Evolutionary conservation across 2,888 invertebrate genomes (phyloP).

Genomic region (Acanthopleura granulata): DNA sequence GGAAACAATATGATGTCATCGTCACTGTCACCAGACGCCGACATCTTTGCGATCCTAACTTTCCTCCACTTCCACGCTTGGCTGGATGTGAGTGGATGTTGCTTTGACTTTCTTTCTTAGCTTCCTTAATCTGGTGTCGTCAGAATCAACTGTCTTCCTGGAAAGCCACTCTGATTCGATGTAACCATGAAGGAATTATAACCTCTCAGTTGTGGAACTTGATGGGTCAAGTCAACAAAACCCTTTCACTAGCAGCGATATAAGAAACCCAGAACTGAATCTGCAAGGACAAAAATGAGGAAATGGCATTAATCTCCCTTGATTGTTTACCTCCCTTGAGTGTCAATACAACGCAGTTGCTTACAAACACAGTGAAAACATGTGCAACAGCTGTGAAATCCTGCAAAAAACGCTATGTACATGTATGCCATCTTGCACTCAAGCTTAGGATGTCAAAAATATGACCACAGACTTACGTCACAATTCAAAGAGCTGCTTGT

Average conservation of each 20-base stretch:
- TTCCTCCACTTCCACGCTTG: neutral
- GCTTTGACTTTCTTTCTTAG: neutral
- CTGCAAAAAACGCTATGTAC: no score
- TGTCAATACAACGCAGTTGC: no score
- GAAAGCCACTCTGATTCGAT: slow-evolving; percentile 1
- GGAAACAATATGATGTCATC: slow-evolving; percentile 53
- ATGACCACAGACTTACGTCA: no score
- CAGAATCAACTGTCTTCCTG: neutral
- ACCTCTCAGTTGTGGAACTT: no score
- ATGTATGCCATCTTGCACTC: no score
- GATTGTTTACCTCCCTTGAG: no score
- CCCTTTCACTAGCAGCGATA: slow-evolving; percentile 13
- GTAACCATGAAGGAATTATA: no score
- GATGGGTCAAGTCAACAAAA: neutral
- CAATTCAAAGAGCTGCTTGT: no score
- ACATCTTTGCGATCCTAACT: neutral
- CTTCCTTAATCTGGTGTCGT: neutral
- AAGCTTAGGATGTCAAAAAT: no score
- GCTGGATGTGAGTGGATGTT: no score
- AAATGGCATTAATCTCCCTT: neutral
- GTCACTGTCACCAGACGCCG: slow-evolving; percentile 38
- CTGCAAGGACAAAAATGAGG: neutral
- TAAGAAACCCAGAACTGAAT: slow-evolving; percentile 13
- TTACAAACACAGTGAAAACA: no score
- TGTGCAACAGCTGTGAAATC: no score